These are phyloP conservation scores for Setipinna tenuifilis DNA, from an alignment of 2,797 vertebrate species.

Conservation along the genomic window DNA sequence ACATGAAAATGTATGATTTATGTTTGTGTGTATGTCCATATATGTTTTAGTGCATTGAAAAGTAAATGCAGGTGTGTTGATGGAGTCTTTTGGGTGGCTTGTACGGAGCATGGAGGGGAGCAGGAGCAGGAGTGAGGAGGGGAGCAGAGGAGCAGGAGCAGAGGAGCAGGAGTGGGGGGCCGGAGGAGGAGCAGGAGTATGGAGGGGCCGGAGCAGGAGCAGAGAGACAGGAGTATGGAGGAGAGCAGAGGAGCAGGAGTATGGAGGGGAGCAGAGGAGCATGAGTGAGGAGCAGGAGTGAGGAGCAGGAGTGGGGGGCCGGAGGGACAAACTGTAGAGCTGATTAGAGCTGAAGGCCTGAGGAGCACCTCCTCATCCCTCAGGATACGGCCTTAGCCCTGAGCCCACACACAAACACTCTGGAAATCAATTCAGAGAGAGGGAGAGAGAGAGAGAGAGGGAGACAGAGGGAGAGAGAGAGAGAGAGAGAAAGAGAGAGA, in stretches of 20 bases:
- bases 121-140: neutral
- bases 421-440: neutral
- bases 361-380: neutral
- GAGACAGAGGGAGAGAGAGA: neutral
- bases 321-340: neutral
- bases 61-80: neutral
- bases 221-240: neutral
- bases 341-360: neutral
- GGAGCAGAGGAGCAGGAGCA: neutral
- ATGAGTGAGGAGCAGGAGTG: neutral
- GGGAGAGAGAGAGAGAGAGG: neutral
- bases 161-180: neutral
- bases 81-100: neutral
- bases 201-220: neutral
- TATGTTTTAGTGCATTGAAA: neutral
- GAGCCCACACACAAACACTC: neutral
- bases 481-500: neutral
- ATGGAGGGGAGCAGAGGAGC: too few species aligned
- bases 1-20: conserved; percentile 6
- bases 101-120: neutral
- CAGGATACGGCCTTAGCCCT: neutral
- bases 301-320: neutral
- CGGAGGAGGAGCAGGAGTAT: too few species aligned
- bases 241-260: neutral
- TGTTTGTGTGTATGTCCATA: neutral